Evolutionary conservation across 2,113 vertebrate genomes (phyloP), one percentile per base, ranked within the genome.

Genomic region (Alethe castanea): DNA sequence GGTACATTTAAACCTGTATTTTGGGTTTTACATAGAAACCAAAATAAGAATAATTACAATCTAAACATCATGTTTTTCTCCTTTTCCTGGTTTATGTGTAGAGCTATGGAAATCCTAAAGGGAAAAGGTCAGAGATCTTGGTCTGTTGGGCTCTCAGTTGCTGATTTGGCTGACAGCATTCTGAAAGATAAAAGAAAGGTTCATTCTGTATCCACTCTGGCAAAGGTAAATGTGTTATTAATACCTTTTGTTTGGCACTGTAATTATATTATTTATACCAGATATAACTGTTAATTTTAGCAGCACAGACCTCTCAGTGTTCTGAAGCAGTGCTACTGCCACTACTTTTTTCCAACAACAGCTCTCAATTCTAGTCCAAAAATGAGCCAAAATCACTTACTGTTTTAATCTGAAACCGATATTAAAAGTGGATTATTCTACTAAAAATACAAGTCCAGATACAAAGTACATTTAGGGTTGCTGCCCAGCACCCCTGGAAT

Each of bases 111-210:
- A 96, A 87, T 99, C 40, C 96, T 99, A 57, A 99, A 98, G 94
- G 98, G 97, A 64, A 99, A 97, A 97, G 98, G 99, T 59, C 99
- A 99, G 96, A 98, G 98, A 74, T 99, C 99, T 2, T 99, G 99
- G 99, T 99, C 99, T 45, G 98, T 99, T 66, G 99, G 98, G 56
- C 97, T 99, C 61, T 99, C 99, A 11, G 92, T 99, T 29, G 99
- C 99, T 54, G 99, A 99, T 97, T 97, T 99, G 96, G 98, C 97
- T 56, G 98, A 99, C 95, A 99, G 98, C 74, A 97, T 99, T 96
- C 64, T 99, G 86, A 98, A 98, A 38, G 95, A 99, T 94, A 98
- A 98, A 96, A 98, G 92, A 94, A 99, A 98, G 94, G 81, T 97
- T 40, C 99, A 99, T 97, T 99, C 99, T 11, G 97, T 99, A 90